phyloP scores from a whole-genome alignment of 2,888 invertebrate genomes.

The Furcula furcula region DNA sequence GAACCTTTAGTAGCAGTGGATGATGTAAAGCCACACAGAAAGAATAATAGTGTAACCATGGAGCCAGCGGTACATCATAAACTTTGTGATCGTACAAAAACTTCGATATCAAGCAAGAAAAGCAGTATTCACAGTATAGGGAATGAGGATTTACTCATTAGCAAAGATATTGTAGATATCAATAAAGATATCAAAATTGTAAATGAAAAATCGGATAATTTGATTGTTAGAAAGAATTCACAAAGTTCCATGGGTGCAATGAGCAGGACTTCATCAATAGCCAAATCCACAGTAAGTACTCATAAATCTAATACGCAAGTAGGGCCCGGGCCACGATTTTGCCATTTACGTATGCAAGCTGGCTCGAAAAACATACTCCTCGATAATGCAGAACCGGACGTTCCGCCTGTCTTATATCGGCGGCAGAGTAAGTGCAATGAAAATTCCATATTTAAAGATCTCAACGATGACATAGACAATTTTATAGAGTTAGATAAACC shows the following conservation, averaged over 20 bases:
- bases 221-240: conserved; percentile 60
- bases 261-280: conserved; percentile 73
- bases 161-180: conserved; percentile 44
- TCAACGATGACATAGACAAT: conserved; percentile 64
- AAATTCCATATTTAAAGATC: conserved; percentile 69
- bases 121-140: conserved; percentile 61
- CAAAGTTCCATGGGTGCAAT: conserved; percentile 71
- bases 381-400: conserved; percentile 88
- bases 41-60: conserved; percentile 53
- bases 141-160: conserved; percentile 55
- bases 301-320: conserved; percentile 75
- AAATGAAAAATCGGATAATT: conserved; percentile 48
- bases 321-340: conserved; percentile 86
- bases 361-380: conserved; percentile 90
- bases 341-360: conserved; percentile 88
- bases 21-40: conserved; percentile 46
- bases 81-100: conserved; percentile 79
- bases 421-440: conserved; percentile 79
- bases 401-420: conserved; percentile 88
- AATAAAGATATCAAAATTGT: conserved; percentile 50
- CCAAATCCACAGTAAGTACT: conserved; percentile 75
- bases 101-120: conserved; percentile 67
- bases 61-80: conserved; percentile 83
- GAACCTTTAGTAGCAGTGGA: conserved; percentile 41
- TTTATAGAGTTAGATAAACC: conserved; percentile 61